Evolutionary conservation across 2,797 vertebrate species (phyloP), one percentile per base, ranked within the genome.

Genomic region (Okamejei kenojei): DNA sequence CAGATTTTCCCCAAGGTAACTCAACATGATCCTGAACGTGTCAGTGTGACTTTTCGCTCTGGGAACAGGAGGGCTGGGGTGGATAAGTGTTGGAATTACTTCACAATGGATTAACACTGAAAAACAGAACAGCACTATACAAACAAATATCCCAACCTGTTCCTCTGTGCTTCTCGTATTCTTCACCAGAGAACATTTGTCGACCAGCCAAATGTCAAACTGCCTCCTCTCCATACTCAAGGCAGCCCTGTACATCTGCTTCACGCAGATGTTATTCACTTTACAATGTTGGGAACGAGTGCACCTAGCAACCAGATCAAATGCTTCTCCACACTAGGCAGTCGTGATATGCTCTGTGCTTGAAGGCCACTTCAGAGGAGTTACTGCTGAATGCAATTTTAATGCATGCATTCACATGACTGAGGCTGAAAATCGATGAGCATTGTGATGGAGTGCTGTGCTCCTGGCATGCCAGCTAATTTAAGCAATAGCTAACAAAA

Each of bases 271-370:
- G 68, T 29, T 91, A 74, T 73, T 74, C 38, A 23, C 84, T 88
- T 88, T 88, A 61, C 65, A n/a, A 88, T 68, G n/a, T 68, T 68
- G 63, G 61, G n/a, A 88, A 88, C 35, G 63, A 63, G 61, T 68
- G 84, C n/a, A 65, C 84, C 84, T 68, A 88, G 84, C 84, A 88
- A 88, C 84, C 61, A 88, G 35, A 29, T 91, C 90, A 91, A 35
- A 54, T 74, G 68, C 65, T 91, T 74, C 90, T 74, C 68, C 15
- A 54, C 90, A 74, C 38, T 35, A 91, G 90, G 19, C 86, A 32
- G 19, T 91, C 23, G 10, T 88, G 54, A n/a, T 74, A 0, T 74
- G 65, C 23, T 17, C 63, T 73, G 35, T 3, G 65, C 90, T 91
- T 74, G 38, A 74, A 74, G 90, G 32, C 68, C 38, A 71, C 90